Evolutionary conservation across 2,888 invertebrate genomes (phyloP).

Genomic region (Chrysomela aeneicollis): DNA sequence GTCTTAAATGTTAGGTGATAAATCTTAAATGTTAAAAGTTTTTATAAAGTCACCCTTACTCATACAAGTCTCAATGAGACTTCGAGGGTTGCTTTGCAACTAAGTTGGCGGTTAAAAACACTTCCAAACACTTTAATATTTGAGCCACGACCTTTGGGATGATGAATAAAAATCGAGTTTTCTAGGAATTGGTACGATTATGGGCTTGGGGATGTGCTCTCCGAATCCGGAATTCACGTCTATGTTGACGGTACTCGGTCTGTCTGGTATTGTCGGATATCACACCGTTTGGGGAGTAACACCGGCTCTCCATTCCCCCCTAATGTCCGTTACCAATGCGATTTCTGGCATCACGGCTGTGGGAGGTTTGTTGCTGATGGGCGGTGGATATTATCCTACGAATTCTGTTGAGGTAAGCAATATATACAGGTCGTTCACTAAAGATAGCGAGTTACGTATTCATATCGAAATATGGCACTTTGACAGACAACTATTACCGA

Average conservation of each 20-base stretch:
- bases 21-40: too few relatives aligned
- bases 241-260: conserved; percentile 85
- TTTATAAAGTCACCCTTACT: too few relatives aligned
- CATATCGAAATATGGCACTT: too few relatives aligned
- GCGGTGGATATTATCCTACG: conserved; percentile 78
- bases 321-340: conserved; percentile 94
- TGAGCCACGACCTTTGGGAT: too few relatives aligned
- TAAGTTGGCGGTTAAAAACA: too few relatives aligned
- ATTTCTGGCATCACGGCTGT: conserved; percentile 92
- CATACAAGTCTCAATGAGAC: too few relatives aligned
- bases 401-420: conserved; percentile 73
- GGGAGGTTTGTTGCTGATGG: conserved; percentile 88
- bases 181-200: conserved; percentile 72
- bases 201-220: conserved; percentile 76
- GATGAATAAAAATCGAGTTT: conserved; percentile 27
- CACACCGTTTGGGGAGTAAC: conserved; percentile 94
- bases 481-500: too few relatives aligned
- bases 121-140: too few relatives aligned
- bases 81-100: too few relatives aligned
- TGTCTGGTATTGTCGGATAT: conserved; percentile 83
- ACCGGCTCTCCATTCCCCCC: conserved; percentile 87
- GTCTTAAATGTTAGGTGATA: too few relatives aligned
- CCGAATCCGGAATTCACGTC: conserved; percentile 86
- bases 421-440: not conserved
- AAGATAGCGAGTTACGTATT: too few relatives aligned